A percentile compares a stretch with the other conserved stretches of the same genome.
phyloP scores from a whole-genome alignment of 2,113 vertebrate genomes.

The Epinephelus cyanopodus region DNA sequence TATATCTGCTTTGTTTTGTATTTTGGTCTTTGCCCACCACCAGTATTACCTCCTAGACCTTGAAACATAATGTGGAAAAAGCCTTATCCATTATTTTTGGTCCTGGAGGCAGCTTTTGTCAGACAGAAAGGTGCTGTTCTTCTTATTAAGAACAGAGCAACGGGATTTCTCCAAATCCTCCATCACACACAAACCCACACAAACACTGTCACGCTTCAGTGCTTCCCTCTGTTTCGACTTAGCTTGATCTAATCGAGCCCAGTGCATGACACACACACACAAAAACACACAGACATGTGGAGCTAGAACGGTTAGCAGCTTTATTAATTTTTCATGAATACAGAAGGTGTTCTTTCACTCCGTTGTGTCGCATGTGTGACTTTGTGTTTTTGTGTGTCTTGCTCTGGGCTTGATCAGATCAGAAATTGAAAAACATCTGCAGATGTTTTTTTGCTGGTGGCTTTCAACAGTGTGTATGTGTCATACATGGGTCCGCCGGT shows the following conservation, averaged over 20 bases:
- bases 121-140: constrained; percentile 21
- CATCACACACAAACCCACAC: constrained; percentile 49
- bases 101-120: constrained; percentile 31
- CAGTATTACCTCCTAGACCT: constrained; percentile 6
- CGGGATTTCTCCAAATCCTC: constrained; percentile 59
- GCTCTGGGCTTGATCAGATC: constrained; percentile 62
- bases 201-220: constrained; percentile 60
- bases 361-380: constrained; percentile 15
- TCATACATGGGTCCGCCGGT: constrained; percentile 52
- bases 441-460: constrained; percentile 49
- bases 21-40: neutral
- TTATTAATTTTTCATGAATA: constrained; percentile 61
- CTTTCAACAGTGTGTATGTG: constrained; percentile 54
- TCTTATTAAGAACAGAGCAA: constrained; percentile 35
- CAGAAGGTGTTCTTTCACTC: constrained; percentile 41
- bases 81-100: constrained; percentile 41
- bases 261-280: constrained; percentile 6
- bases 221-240: constrained; percentile 46
- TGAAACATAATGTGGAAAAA: constrained; percentile 37
- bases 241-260: constrained; percentile 52
- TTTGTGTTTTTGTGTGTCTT: constrained; percentile 27
- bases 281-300: constrained; percentile 14
- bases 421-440: constrained; percentile 66
- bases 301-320: constrained; percentile 22
- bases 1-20: neutral